Base-by-base conservation (phyloP, 2,888 invertebrate species). In the Cryptocephalus moraei region DNA sequence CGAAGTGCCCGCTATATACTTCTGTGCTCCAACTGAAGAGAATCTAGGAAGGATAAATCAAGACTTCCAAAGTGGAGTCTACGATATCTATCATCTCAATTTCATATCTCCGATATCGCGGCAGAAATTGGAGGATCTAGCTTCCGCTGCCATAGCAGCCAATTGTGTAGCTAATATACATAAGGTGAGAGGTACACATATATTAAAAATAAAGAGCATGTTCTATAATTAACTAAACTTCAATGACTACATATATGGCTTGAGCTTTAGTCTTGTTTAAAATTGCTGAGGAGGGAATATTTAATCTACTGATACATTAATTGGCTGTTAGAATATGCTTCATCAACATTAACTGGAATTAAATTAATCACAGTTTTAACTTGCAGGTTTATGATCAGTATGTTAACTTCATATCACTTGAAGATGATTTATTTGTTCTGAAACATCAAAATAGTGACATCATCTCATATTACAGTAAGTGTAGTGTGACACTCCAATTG, bases 1-100 rank as follows among this genome's bases (percentile, higher is more conserved):
- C 8, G 99, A 99, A 75, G 97, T 97, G 2, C 97, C 99, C 42
- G 96, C 95, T 1, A 86, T 99, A 36, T 99, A 99, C 69, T 97
- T 99, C 71, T 94, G 97, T 69, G 81, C 90, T 55, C 96, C 99
- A 3, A 87, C 89, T 9, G 92, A 95, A 64, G 96, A 97, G 68
- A 99, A 99, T 72, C 78, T 99, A 39, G 89, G 87, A 41, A 79
- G 95, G 55, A 94, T 99, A 54, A 86, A 89, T 53, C 91, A 93
- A 72, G 93, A 91, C 68, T 76, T 91, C 46, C 85, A 87, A 55
- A 89, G 84, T 70, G 87, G 89, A 34, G 73, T 91, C 10, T 99
- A 99, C 67, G 97, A 97, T 63, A 79, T 86, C 44, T 99, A 94
- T 69, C 94, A 94, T 68, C 75, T 99, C 41, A 99, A 99, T 73